Percentiles rank a stretch among this genome's conserved stretches.
Evolutionary conservation across 2,888 invertebrate species (phyloP).

Genomic region (Andricus curvator): DNA sequence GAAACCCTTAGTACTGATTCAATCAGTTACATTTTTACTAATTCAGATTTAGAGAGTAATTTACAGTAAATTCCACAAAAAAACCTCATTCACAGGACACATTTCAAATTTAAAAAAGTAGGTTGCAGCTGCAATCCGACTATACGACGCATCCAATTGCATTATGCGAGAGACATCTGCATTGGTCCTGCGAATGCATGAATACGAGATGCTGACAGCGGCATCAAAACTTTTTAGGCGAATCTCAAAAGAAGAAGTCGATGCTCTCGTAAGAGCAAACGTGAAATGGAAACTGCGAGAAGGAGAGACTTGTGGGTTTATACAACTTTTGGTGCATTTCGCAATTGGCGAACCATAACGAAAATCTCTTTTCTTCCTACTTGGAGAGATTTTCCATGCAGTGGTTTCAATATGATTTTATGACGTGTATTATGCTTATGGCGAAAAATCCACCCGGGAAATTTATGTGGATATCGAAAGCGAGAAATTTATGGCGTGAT

Average conservation of each 20-base stretch:
- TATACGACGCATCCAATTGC: conserved; percentile 49
- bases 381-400: conserved; percentile 29
- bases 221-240: conserved; percentile 61
- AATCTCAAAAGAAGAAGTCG: conserved; percentile 50
- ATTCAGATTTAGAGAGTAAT: no score
- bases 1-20: no score
- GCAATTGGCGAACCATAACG: conserved; percentile 34
- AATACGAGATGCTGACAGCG: conserved; percentile 64
- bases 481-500: conserved; percentile 35
- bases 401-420: conserved; percentile 36
- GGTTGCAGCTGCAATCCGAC: not conserved
- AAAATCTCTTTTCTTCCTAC: conserved; percentile 28
- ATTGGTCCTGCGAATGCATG: conserved; percentile 67
- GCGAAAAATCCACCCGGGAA: conserved; percentile 27
- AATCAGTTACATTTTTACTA: no score
- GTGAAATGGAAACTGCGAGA: conserved; percentile 71
- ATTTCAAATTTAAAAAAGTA: not conserved
- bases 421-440: conserved; percentile 39
- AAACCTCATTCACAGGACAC: not conserved
- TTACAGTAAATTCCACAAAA: no score
- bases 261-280: conserved; percentile 75
- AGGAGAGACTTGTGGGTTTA: conserved; percentile 16
- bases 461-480: conserved; percentile 36
- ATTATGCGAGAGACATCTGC: conserved; percentile 67
- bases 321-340: conserved; percentile 36